A percentile compares a stretch with the other conserved stretches of the same genome.
Evolutionary conservation across 2,888 invertebrate genomes (phyloP).

Genomic region (Papilio gigon): DNA sequence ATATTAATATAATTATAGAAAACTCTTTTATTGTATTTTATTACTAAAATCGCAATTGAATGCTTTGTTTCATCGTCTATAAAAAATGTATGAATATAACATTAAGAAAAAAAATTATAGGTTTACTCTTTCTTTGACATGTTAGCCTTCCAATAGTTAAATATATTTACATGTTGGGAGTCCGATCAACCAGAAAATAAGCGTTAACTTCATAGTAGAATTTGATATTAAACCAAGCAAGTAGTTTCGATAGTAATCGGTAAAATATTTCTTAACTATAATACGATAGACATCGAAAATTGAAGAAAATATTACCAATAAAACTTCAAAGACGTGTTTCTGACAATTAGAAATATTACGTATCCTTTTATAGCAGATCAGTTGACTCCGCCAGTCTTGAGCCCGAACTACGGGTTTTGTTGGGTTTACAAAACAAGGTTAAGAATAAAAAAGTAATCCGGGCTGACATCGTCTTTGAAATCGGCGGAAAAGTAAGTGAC

Average conservation of each 20-base stretch:
- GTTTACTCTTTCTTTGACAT: too few relatives aligned
- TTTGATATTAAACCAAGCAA: too few relatives aligned
- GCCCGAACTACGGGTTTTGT: constrained; percentile 40
- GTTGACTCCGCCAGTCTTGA: constrained; percentile 44
- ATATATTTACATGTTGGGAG: too few relatives aligned
- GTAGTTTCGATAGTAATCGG: background rate
- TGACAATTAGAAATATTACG: constrained; percentile 36
- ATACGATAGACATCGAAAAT: background rate
- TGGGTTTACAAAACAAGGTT: constrained; percentile 1
- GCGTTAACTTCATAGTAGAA: too few relatives aligned
- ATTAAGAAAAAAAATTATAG: too few relatives aligned
- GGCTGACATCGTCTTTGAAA: constrained; percentile 26
- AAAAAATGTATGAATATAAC: background rate
- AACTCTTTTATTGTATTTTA: background rate
- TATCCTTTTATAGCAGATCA: constrained; percentile 42
- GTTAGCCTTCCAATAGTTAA: too few relatives aligned
- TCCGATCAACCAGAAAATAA: too few relatives aligned
- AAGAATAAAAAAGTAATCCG: constrained; percentile 25
- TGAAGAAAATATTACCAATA: constrained; percentile 18
- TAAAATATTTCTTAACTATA: background rate
- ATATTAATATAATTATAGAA: background rate
- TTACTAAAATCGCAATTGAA: background rate
- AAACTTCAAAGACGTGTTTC: constrained; percentile 24
- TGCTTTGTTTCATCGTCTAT: background rate
- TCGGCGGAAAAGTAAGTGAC: constrained; percentile 37